Evolutionary conservation across 2,888 invertebrate species (phyloP).

Genomic region (Cerastis leucographa): DNA sequence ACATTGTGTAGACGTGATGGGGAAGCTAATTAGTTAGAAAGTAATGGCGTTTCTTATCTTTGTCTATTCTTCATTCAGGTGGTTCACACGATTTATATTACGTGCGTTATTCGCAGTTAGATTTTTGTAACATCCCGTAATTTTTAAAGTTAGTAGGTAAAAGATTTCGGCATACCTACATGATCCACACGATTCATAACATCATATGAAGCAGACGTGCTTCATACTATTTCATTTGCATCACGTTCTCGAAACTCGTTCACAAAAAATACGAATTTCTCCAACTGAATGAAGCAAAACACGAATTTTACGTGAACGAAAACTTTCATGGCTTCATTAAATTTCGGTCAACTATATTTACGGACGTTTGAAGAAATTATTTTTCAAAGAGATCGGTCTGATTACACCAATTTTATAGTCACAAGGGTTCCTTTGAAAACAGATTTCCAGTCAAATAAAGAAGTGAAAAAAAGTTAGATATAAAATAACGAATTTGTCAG

Average conservation of each 20-base stretch:
- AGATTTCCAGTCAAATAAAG: conserved; percentile 40
- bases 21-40: conserved; percentile 41
- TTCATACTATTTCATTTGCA: conserved; percentile 50
- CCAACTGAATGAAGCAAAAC: conserved; percentile 22
- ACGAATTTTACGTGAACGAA: conserved; percentile 27
- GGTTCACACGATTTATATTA: neutral
- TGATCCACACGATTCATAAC: conserved; percentile 30
- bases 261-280: conserved; percentile 38
- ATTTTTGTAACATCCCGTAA: neutral
- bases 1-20: conserved; percentile 39
- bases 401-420: conserved; percentile 19
- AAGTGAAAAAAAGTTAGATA: conserved; percentile 47
- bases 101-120: neutral
- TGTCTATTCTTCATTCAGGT: conserved; percentile 2
- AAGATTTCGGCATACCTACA: neutral
- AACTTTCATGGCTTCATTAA: conserved; percentile 34
- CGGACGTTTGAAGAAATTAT: conserved; percentile 3
- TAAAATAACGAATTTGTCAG: conserved; percentile 69
- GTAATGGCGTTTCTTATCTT: conserved; percentile 12
- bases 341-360: conserved; percentile 48
- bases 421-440: conserved; percentile 32
- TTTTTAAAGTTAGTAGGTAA: neutral
- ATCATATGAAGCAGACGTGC: too few species aligned
- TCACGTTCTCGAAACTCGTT: conserved; percentile 41
- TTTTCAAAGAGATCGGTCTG: neutral